Evolutionary conservation across 2,888 invertebrate species (phyloP).

Genomic region (Dasypolia templi): DNA sequence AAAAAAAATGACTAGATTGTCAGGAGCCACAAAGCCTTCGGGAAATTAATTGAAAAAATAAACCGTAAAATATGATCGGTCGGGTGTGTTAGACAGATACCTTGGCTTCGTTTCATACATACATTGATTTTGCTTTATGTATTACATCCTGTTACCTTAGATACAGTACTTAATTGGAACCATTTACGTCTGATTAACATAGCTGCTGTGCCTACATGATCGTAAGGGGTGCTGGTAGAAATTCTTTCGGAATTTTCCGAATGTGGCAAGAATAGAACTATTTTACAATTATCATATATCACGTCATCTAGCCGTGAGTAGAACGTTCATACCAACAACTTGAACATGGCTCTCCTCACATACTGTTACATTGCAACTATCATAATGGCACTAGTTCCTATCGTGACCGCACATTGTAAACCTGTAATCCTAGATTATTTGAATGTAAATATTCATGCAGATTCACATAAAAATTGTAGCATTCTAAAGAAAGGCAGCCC

Average conservation of each 20-base stretch:
- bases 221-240: not conserved
- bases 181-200: slow-evolving; percentile 48
- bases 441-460: slow-evolving; percentile 38
- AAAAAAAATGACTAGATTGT: not conserved
- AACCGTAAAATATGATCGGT: not conserved
- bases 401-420: slow-evolving; percentile 40
- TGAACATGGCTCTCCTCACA: slow-evolving; percentile 3
- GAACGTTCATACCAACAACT: not conserved
- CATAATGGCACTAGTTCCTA: slow-evolving; percentile 35
- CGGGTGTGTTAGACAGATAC: slow-evolving; percentile 9
- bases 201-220: not conserved
- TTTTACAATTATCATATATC: not conserved
- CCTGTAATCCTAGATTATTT: slow-evolving; percentile 40
- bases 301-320: not conserved
- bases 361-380: slow-evolving; percentile 46
- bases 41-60: not conserved
- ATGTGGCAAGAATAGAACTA: not conserved
- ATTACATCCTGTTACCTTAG: slow-evolving; percentile 46
- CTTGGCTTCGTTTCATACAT: slow-evolving; percentile 39
- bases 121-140: slow-evolving; percentile 40
- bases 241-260: not conserved
- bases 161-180: slow-evolving; percentile 41
- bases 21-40: not conserved
- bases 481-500: slow-evolving; percentile 46
- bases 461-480: slow-evolving; percentile 32